A percentile compares a stretch with the other conserved stretches of the same genome.
These are phyloP conservation scores for Arrhopalites spinosus DNA, from an alignment of 2,888 invertebrate genomes.

Conservation along the genomic window DNA sequence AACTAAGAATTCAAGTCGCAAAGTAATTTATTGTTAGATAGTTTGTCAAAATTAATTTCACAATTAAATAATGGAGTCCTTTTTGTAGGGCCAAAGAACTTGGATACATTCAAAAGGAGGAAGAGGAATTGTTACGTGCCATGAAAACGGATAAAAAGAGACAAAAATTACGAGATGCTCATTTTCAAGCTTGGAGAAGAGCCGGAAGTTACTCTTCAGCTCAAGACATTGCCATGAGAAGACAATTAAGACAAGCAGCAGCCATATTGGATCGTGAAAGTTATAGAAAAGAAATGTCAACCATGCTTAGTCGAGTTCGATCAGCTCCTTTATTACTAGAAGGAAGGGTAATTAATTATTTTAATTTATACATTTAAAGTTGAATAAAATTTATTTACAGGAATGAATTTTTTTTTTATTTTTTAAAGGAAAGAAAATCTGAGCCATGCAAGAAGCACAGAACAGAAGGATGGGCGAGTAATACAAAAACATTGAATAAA, in stretches of 20 bases:
- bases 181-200: conserved; percentile 52
- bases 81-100: conserved; percentile 40
- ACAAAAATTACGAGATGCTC: conserved; percentile 46
- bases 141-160: conserved; percentile 50
- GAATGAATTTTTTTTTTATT: neutral
- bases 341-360: conserved; percentile 36
- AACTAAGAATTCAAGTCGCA: conserved; percentile 51
- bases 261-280: conserved; percentile 52
- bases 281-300: conserved; percentile 48
- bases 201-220: conserved; percentile 49
- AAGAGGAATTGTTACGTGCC: conserved; percentile 49
- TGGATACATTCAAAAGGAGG: conserved; percentile 46
- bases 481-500: conserved; percentile 2
- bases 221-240: conserved; percentile 54
- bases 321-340: conserved; percentile 53
- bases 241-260: conserved; percentile 52
- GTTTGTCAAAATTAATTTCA: neutral
- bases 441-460: conserved; percentile 52
- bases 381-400: neutral
- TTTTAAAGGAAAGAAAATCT: conserved; percentile 45
- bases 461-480: conserved; percentile 25
- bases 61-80: neutral
- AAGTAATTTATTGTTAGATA: conserved; percentile 44
- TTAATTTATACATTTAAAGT: neutral
- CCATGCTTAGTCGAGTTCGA: conserved; percentile 51